Base-by-base conservation (phyloP, 2,113 vertebrate genomes). In the Meles meles region DNA sequence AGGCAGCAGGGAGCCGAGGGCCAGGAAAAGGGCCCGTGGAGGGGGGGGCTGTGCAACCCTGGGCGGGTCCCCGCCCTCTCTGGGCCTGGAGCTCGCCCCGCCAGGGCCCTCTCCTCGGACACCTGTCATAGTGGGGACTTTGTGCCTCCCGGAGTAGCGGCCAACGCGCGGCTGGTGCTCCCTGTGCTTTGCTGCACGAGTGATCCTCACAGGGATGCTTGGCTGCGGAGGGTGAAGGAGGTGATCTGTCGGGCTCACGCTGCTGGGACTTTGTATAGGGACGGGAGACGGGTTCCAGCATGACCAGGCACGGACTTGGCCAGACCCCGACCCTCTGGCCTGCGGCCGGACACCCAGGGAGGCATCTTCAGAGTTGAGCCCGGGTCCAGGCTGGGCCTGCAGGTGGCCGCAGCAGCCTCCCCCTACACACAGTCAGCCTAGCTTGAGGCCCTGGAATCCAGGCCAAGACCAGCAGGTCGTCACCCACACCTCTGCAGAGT, bases 341-440 rank as follows among this genome's bases (percentile, higher is more conserved):
- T 57, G 49, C 25, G 14, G 52, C 71, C 17, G 1, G 0, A 34
- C 37, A 29, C 31, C 55, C 3, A 7, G 8, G 72, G 42, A 47
- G 42, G 72, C 72, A 15, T 44, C 31, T 34, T 83, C 88, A 8
- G 13, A 17, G 52, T 72, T 0, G 4, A 39, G 39, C 44, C 55
- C 10, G 2, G 55, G 39, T 47, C 63, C 10, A 15, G 12, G 34
- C 44, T 2, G 25, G 76, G 27, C 71, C 69, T 11, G 5, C 18
- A 1, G 47, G 37, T 1, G 15, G 18, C n/a, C n/a, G 65, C 55
- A 5, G 49, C 0, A 11, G 8, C n/a, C 31, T 0, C 14, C 0
- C 39, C 14, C 14, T 29, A 29, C 44, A 17, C 34, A 10, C 42
- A 55, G 42, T 23, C 72, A 29, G 47, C 20, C 20, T 0, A 31